A percentile compares a stretch with the other conserved stretches of the same genome.
phyloP scores from a whole-genome alignment of 2,888 invertebrate genomes.

The Rambutsinella grinnellia region DNA sequence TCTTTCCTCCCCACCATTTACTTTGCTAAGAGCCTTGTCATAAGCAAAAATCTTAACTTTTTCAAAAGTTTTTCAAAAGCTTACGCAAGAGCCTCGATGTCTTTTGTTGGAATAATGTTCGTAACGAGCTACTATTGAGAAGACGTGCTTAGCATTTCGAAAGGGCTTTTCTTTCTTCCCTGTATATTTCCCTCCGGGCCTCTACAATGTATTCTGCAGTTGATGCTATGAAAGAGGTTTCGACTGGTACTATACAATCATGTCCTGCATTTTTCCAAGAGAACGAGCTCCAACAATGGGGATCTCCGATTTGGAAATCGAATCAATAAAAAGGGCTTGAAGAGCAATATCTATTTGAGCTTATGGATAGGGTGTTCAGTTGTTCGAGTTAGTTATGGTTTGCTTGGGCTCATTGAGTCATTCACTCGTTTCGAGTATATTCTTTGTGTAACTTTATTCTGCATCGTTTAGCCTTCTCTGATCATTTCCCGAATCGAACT shows the following conservation, averaged over 20 bases:
- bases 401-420: slow-evolving; percentile 1
- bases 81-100: neutral
- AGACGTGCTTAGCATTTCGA: slow-evolving; percentile 61
- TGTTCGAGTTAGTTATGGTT: neutral
- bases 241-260: neutral
- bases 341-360: neutral
- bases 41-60: neutral
- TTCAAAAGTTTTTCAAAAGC: neutral
- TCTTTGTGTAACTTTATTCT: neutral
- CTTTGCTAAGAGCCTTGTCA: no score
- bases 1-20: neutral
- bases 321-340: neutral
- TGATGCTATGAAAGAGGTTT: neutral
- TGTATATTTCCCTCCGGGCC: neutral
- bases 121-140: slow-evolving; percentile 65
- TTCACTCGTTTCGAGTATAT: neutral
- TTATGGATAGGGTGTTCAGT: neutral
- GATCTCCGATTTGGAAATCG: neutral
- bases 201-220: neutral
- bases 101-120: neutral
- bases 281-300: neutral
- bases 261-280: slow-evolving; percentile 11
- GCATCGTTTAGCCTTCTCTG: neutral
- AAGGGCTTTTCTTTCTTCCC: slow-evolving; percentile 22
- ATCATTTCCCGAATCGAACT: slow-evolving; percentile 17